These are phyloP conservation scores for Helicoverpa assulta DNA, from an alignment of 2,888 invertebrate genomes.

Conservation along the genomic window DNA sequence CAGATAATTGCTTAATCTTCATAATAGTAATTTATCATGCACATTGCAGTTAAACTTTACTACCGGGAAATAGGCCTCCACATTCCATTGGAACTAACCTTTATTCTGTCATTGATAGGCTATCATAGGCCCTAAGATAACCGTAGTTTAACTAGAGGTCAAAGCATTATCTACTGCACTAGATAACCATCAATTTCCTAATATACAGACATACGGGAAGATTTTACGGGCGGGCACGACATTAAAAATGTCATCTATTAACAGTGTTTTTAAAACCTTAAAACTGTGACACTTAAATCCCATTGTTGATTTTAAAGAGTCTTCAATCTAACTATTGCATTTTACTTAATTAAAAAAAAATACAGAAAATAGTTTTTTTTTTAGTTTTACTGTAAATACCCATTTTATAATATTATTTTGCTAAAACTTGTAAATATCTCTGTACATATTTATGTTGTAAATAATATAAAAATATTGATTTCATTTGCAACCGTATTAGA, in stretches of 20 bases:
- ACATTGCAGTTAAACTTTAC: too few relatives aligned
- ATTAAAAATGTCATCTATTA: background rate
- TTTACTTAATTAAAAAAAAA: too few relatives aligned
- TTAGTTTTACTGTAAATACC: too few relatives aligned
- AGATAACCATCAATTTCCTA: conserved; percentile 71
- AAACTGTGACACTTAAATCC: background rate
- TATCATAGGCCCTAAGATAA: conserved; percentile 42
- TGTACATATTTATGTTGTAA: too few relatives aligned
- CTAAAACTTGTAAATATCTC: too few relatives aligned
- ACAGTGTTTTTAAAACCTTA: background rate
- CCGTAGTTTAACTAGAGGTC: conserved; percentile 54
- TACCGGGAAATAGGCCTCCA: background rate
- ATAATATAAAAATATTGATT: too few relatives aligned
- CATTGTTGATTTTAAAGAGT: background rate
- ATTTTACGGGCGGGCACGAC: background rate
- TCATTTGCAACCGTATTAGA: too few relatives aligned
- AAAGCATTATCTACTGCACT: conserved; percentile 55
- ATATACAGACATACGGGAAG: conserved; percentile 52
- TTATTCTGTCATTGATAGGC: conserved; percentile 44
- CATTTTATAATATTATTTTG: too few relatives aligned
- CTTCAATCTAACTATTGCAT: background rate
- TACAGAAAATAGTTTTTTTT: too few relatives aligned
- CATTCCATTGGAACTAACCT: conserved; percentile 19
- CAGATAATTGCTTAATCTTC: too few relatives aligned
- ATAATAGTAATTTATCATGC: too few relatives aligned